Percentiles rank a stretch among this genome's conserved stretches.
phyloP scores from a whole-genome alignment of 1,140 invertebrate species.

The Meteorus sp. region DNA sequence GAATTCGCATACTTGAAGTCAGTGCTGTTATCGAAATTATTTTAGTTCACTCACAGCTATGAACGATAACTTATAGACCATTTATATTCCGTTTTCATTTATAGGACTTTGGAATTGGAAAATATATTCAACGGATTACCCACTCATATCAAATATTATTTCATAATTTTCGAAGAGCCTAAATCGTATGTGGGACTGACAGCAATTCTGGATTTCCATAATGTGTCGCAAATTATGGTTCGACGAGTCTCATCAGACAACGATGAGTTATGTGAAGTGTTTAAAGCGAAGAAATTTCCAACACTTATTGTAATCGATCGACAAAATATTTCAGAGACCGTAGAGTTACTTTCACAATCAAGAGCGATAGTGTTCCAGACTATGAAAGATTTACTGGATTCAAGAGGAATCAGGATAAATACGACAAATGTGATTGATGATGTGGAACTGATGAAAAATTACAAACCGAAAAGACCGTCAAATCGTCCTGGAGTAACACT shows the following conservation, averaged over 20 bases:
- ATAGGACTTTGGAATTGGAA: too few species aligned
- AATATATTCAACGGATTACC: too few species aligned
- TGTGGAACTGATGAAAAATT: too few species aligned
- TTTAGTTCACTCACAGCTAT: slow-evolving; percentile 33
- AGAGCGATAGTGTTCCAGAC: too few species aligned
- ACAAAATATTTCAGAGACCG: slow-evolving; percentile 31
- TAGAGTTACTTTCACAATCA: too few species aligned
- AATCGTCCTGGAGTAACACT: neutral
- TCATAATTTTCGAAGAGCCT: slow-evolving; percentile 65
- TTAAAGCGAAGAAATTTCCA: slow-evolving; percentile 60
- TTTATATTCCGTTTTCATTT: too few species aligned
- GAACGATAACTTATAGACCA: neutral
- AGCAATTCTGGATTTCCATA: slow-evolving; percentile 67
- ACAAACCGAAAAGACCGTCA: neutral
- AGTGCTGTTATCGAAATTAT: slow-evolving; percentile 21
- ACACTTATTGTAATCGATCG: slow-evolving; percentile 56
- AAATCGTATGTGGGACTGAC: slow-evolving; percentile 64
- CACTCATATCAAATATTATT: slow-evolving; percentile 55
- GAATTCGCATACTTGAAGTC: slow-evolving; percentile 64
- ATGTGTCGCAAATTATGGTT: slow-evolving; percentile 59
- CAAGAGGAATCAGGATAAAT: too few species aligned
- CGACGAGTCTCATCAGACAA: slow-evolving; percentile 61
- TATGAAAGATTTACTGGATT: too few species aligned
- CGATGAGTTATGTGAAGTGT: slow-evolving; percentile 53
- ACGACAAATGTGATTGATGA: too few species aligned